These are phyloP conservation scores for Glossophaga mutica DNA, from an alignment of 2,797 vertebrate genomes.

Conservation along the genomic window DNA sequence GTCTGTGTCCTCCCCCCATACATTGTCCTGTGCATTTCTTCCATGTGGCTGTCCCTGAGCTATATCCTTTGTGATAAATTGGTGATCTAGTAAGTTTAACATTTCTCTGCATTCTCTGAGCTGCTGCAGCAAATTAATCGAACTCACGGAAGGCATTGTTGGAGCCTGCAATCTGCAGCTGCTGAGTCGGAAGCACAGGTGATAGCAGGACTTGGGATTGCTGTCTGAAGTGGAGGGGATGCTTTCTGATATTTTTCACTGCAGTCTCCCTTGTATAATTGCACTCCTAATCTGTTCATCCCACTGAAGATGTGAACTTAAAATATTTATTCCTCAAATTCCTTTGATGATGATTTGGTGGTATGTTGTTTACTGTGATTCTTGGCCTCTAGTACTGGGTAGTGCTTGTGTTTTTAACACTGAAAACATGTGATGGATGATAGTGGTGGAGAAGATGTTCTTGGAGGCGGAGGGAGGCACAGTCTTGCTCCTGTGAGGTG, in stretches of 20 bases:
- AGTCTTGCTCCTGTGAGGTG: not conserved
- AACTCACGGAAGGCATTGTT: not conserved
- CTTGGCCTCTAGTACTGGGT: not conserved
- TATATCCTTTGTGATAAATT: not conserved
- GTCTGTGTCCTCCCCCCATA: too few species aligned
- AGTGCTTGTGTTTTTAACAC: not conserved
- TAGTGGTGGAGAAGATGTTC: not conserved
- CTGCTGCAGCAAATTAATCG: not conserved
- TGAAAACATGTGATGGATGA: not conserved
- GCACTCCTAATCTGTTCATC: not conserved
- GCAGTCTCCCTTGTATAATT: not conserved
- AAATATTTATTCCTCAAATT: not conserved
- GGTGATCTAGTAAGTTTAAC: not conserved
- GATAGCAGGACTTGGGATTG: not conserved
- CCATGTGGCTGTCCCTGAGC: not conserved
- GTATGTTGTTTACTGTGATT: not conserved
- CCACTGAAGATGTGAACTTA: not conserved
- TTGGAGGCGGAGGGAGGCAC: rapidly evolving
- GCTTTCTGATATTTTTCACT: not conserved
- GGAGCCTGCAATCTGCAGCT: not conserved
- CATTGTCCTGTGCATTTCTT: not conserved
- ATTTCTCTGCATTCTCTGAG: not conserved
- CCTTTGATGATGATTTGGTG: not conserved
- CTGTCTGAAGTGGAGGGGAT: not conserved
- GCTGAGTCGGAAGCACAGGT: not conserved